phyloP scores from a whole-genome alignment of 2,797 vertebrate genomes.

The Rhabdophis nuchalis region DNA sequence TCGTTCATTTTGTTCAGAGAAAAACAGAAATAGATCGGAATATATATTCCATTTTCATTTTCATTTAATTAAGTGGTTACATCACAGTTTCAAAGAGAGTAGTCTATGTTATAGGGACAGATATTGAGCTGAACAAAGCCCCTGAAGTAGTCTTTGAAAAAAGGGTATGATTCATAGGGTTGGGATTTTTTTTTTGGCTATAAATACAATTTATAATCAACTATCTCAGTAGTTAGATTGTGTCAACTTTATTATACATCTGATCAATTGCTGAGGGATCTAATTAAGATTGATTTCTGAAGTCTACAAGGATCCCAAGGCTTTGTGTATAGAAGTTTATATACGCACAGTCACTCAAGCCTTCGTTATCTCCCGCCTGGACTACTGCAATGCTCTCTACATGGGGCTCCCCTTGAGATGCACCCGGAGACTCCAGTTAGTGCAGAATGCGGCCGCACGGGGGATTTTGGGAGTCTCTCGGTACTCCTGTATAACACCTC shows the following conservation, averaged over 20 bases:
- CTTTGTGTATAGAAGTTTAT: neutral
- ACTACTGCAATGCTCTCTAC: too few relatives aligned
- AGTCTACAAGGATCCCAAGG: neutral
- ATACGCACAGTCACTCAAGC: too few relatives aligned
- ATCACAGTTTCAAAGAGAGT: neutral
- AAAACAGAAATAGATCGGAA: neutral
- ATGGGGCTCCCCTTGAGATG: too few relatives aligned
- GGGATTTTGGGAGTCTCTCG: too few relatives aligned
- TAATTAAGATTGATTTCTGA: neutral
- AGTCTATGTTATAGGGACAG: neutral
- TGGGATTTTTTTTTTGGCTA: neutral
- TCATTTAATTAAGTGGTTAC: neutral
- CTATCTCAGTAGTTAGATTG: neutral
- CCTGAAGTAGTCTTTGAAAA: neutral
- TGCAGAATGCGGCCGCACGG: too few relatives aligned
- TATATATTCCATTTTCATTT: neutral
- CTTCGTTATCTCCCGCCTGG: too few relatives aligned
- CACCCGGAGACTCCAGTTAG: too few relatives aligned
- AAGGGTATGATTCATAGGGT: neutral
- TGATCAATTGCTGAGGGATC: neutral
- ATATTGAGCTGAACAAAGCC: neutral
- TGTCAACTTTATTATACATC: neutral
- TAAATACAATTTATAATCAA: neutral
- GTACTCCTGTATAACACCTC: too few relatives aligned
- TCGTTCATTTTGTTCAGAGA: neutral